phyloP scores from a whole-genome alignment of 64 coral and sea anemone genomes.

The Pocillopora verrucosa region DNA sequence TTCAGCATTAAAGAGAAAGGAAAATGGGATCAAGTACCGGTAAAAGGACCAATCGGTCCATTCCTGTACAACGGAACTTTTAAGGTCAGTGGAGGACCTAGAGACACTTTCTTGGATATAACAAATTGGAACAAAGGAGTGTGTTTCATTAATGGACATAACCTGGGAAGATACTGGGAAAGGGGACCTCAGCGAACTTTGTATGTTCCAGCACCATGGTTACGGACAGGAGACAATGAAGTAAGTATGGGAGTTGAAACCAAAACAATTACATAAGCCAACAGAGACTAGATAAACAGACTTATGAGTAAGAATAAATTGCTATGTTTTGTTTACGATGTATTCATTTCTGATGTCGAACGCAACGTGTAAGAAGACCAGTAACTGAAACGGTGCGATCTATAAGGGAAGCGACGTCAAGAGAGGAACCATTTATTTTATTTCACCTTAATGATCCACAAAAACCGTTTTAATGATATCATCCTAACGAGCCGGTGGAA shows the following conservation, averaged over 20 bases:
- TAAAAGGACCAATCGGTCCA: conserved; percentile 2
- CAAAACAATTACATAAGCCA: not conserved
- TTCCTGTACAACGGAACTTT: conserved; percentile 62
- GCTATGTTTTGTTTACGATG: too few species aligned
- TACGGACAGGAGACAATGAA: conserved; percentile 65
- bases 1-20: conserved; percentile 37
- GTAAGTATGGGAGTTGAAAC: conserved; percentile 3
- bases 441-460: too few species aligned
- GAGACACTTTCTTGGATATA: conserved; percentile 75
- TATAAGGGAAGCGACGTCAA: too few species aligned
- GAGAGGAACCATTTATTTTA: too few species aligned
- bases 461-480: too few species aligned
- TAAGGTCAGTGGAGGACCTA: conserved; percentile 50
- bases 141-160: conserved; percentile 87
- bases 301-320: too few species aligned
- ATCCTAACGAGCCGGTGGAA: too few species aligned
- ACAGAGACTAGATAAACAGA: too few species aligned
- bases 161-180: conserved; percentile 85
- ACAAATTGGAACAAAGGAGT: conserved; percentile 77
- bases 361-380: too few species aligned
- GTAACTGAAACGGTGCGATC: too few species aligned
- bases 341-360: too few species aligned
- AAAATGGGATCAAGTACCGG: conserved; percentile 45
- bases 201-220: conserved; percentile 78
- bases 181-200: conserved; percentile 82